These are phyloP conservation scores for Diaperis boleti DNA, from an alignment of 2,888 invertebrate species.

Conservation along the genomic window DNA sequence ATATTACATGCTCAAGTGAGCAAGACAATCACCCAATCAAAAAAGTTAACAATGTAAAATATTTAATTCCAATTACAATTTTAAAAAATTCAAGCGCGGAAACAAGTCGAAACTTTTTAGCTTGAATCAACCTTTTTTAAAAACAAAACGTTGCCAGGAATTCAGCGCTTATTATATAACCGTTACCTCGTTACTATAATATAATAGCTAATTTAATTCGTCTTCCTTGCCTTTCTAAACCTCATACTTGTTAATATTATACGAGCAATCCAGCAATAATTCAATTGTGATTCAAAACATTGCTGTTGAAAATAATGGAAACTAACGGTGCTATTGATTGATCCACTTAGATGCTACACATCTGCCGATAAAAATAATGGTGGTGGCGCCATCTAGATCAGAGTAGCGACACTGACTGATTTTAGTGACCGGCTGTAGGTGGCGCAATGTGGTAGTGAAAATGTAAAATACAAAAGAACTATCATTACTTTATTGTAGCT, in stretches of 20 bases:
- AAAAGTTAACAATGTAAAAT: too few relatives aligned
- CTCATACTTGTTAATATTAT: slow-evolving; percentile 29
- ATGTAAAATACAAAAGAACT: slow-evolving; percentile 1
- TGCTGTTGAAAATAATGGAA: slow-evolving; percentile 26
- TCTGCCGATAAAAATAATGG: slow-evolving; percentile 6
- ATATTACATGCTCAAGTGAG: too few relatives aligned
- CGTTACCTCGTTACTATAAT: slow-evolving; percentile 32
- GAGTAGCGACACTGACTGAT: neutral
- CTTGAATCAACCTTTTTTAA: too few relatives aligned
- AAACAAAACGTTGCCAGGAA: too few relatives aligned
- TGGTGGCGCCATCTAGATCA: neutral
- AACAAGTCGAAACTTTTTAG: too few relatives aligned
- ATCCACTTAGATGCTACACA: slow-evolving; percentile 22
- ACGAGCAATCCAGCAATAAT: slow-evolving; percentile 25
- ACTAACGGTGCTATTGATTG: slow-evolving; percentile 24
- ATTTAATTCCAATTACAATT: too few relatives aligned
- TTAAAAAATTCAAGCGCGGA: too few relatives aligned
- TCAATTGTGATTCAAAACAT: slow-evolving; percentile 28
- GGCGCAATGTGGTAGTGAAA: neutral
- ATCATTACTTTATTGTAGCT: slow-evolving; percentile 21
- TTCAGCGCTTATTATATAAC: slow-evolving; percentile 27
- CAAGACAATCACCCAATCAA: too few relatives aligned
- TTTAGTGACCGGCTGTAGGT: too few relatives aligned
- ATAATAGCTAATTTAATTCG: slow-evolving; percentile 34
- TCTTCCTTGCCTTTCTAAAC: slow-evolving; percentile 33